Conservation (phyloP, 1,140 invertebrate species). For the Scaptomyza hsui region DNA sequence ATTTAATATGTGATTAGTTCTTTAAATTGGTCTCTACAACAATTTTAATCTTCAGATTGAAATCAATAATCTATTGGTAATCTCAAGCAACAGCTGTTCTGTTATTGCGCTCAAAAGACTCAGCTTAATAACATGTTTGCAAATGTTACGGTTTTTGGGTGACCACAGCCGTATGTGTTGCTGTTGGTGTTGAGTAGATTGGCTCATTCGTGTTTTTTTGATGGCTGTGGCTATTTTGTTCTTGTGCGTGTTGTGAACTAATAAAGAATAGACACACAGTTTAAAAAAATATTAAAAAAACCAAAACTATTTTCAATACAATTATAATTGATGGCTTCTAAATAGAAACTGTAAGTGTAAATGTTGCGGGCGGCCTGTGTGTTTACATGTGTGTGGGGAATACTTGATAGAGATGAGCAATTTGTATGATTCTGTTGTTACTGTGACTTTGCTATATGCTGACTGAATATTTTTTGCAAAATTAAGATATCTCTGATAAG, state of each 20-base stretch:
- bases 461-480: neutral
- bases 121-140: slow-evolving; percentile 9
- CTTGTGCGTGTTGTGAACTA: neutral
- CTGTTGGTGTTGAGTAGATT: slow-evolving; percentile 3
- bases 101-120: neutral
- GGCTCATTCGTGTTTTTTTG: slow-evolving; percentile 16
- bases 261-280: neutral
- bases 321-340: neutral
- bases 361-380: slow-evolving; percentile 1
- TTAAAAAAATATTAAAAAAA: neutral
- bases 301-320: neutral
- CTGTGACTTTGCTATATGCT: neutral
- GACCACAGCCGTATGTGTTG: neutral
- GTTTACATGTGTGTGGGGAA: neutral
- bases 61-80: slow-evolving; percentile 1
- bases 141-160: slow-evolving; percentile 7
- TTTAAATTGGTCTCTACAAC: neutral
- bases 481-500: slow-evolving; percentile 3
- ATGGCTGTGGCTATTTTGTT: neutral
- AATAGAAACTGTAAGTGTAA: slow-evolving; percentile 17
- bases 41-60: neutral
- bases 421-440: neutral
- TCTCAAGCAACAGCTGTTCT: slow-evolving; percentile 1
- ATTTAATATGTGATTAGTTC: too few relatives aligned
- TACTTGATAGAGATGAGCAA: slow-evolving; percentile 14